phyloP scores from a whole-genome alignment of 2,888 invertebrate species.

The Geophilus truncorum region DNA sequence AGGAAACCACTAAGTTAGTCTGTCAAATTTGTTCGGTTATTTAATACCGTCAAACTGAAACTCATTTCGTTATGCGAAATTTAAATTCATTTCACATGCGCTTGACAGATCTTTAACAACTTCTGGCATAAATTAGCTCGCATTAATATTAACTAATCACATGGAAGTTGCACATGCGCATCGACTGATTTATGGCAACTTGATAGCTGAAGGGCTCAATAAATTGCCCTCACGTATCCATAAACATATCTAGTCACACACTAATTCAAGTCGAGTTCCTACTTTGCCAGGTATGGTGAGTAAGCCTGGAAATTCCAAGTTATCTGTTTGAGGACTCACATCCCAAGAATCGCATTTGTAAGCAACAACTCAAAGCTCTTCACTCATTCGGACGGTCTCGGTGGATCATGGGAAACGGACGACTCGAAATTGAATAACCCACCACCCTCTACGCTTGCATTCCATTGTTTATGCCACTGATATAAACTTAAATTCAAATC shows the following conservation, averaged over 20 bases:
- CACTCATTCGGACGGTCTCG: not conserved
- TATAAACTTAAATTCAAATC: not conserved
- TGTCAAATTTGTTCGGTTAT: no score
- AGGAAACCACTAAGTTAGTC: no score
- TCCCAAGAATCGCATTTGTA: not conserved
- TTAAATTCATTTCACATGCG: not conserved
- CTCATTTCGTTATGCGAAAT: not conserved
- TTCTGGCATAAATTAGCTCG: not conserved
- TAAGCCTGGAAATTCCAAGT: not conserved
- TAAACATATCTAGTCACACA: conserved; percentile 21
- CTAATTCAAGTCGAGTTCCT: conserved; percentile 7
- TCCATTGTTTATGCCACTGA: not conserved
- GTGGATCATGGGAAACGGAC: not conserved
- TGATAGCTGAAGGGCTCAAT: conserved; percentile 22
- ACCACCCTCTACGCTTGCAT: no score
- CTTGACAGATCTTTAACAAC: not conserved
- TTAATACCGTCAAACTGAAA: not conserved
- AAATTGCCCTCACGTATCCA: conserved; percentile 13
- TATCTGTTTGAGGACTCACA: not conserved
- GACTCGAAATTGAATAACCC: not conserved
- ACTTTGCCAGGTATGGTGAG: not conserved
- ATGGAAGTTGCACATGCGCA: not conserved
- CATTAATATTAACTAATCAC: conserved; percentile 22
- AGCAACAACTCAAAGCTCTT: not conserved
- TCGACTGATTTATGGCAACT: not conserved